These are phyloP conservation scores for Stenodera caucasica DNA, from an alignment of 2,888 invertebrate genomes.

Conservation along the genomic window DNA sequence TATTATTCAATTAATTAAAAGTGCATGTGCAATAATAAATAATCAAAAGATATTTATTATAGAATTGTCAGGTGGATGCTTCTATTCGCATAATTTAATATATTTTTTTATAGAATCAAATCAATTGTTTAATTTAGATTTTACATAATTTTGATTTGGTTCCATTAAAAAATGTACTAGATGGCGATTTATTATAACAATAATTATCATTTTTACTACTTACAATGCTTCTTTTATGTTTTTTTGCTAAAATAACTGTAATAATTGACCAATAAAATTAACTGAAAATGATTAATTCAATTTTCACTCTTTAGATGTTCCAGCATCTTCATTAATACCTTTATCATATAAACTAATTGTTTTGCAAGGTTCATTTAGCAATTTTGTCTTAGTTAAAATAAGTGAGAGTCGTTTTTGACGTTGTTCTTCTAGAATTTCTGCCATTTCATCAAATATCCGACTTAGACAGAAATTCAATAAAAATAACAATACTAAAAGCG, in stretches of 20 bases:
- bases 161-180: no score
- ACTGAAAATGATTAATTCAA: no score
- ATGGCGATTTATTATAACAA: no score
- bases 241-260: neutral
- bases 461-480: neutral
- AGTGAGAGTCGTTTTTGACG: neutral
- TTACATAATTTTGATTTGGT: no score
- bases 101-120: no score
- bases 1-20: neutral
- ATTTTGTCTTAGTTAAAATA: no score
- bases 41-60: no score
- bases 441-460: neutral
- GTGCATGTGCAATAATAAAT: slow-evolving; percentile 26
- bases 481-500: neutral
- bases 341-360: neutral
- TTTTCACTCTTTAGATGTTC: neutral
- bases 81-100: neutral
- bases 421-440: neutral
- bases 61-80: neutral
- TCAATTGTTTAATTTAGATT: no score
- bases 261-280: neutral
- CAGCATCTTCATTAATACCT: neutral
- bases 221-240: neutral
- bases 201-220: no score
- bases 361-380: neutral